A percentile compares a stretch with the other conserved stretches of the same genome.
phyloP scores from a whole-genome alignment of 2,797 vertebrate genomes.

The Pogoniulus pusillus region DNA sequence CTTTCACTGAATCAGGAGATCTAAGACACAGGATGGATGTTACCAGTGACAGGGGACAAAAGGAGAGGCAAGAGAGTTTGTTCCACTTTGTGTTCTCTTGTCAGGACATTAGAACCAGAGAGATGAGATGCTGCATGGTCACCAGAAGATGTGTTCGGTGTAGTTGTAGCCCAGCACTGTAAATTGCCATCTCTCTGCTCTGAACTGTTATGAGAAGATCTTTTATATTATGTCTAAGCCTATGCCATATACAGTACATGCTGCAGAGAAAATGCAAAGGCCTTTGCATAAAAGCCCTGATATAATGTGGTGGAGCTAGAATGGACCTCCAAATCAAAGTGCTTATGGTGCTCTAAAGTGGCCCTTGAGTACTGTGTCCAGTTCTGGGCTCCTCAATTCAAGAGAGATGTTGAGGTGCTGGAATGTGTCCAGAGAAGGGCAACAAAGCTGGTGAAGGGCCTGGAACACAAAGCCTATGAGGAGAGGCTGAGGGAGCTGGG shows the following conservation, averaged over 20 bases:
- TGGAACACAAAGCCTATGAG: no score
- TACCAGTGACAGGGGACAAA: background rate
- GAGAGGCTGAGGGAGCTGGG: no score
- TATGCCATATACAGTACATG: no score
- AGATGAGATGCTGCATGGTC: background rate
- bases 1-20: background rate
- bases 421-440: no score
- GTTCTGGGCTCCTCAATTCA: no score
- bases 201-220: background rate
- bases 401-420: no score
- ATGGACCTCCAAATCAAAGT: background rate
- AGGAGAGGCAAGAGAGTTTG: background rate
- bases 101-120: background rate
- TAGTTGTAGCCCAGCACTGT: background rate
- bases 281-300: background rate
- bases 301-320: background rate
- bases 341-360: background rate
- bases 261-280: background rate
- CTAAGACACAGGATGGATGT: background rate
- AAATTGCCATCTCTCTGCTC: background rate
- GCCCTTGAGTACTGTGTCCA: no score
- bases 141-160: background rate
- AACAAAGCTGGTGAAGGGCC: no score
- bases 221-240: background rate
- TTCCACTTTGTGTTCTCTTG: accelerated